These are phyloP conservation scores for Nilaparvata lugens DNA, from an alignment of 1,140 invertebrate species.

Conservation along the genomic window DNA sequence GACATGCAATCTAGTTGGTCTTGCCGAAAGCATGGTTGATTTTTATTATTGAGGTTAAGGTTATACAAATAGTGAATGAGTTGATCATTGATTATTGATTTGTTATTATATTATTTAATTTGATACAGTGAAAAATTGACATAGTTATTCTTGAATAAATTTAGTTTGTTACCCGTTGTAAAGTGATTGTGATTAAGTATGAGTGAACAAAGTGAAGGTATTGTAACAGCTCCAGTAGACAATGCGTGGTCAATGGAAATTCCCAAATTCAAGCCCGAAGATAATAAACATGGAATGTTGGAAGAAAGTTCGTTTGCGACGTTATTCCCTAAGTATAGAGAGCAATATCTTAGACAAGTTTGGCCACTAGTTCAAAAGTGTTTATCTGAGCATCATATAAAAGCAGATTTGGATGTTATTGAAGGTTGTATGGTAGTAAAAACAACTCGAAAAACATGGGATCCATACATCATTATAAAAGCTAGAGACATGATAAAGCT, in stretches of 20 bases:
- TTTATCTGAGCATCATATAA: constrained; percentile 65
- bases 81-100: too few relatives aligned
- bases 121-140: too few relatives aligned
- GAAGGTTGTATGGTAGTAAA: constrained; percentile 93
- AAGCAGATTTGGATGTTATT: constrained; percentile 87
- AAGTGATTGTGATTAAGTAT: too few relatives aligned
- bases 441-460: constrained; percentile 97
- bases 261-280: constrained; percentile 77
- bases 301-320: constrained; percentile 73
- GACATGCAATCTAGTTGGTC: too few relatives aligned
- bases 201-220: too few relatives aligned
- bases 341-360: constrained; percentile 91
- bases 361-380: constrained; percentile 91
- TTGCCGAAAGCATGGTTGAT: too few relatives aligned
- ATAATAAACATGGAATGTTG: constrained; percentile 78
- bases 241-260: constrained; percentile 87
- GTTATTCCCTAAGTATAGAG: constrained; percentile 85
- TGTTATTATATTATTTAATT: too few relatives aligned
- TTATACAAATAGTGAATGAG: too few relatives aligned
- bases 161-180: too few relatives aligned
- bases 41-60: too few relatives aligned
- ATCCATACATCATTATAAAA: constrained; percentile 96
- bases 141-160: too few relatives aligned
- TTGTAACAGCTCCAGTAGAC: constrained; percentile 50
- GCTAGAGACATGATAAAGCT: constrained; percentile 94